Conservation (phyloP, 2,113 vertebrate species). For the Lamprologus speciosus region DNA sequence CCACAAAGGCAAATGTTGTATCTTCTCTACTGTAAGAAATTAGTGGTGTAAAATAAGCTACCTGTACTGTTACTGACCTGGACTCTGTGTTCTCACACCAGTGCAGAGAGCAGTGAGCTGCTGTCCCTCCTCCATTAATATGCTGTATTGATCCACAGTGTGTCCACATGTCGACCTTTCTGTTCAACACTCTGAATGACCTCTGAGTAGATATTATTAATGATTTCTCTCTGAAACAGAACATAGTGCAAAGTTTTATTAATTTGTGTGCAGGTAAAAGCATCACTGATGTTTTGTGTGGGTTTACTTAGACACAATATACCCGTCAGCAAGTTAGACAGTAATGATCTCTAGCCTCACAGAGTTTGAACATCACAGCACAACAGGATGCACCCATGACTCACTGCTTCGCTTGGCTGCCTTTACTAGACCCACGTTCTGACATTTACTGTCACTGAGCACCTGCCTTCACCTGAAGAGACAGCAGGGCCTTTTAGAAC, state of each 20-base stretch:
- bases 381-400: constrained; percentile 1
- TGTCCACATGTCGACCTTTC: not conserved
- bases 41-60: not conserved
- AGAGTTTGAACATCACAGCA: not conserved
- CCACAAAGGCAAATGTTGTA: not conserved
- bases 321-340: not conserved
- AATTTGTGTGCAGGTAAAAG: not conserved
- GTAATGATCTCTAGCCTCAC: not conserved
- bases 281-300: not conserved
- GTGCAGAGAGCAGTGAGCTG: not conserved
- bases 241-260: not conserved
- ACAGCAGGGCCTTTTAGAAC: not conserved
- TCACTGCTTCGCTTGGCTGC: constrained; percentile 8
- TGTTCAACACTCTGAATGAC: not conserved
- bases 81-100: not conserved
- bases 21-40: not conserved
- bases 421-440: not conserved
- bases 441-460: constrained; percentile 34
- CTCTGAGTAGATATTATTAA: not conserved
- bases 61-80: not conserved
- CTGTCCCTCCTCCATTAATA: not conserved
- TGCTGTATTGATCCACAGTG: constrained; percentile 2
- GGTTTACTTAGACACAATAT: not conserved
- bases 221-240: not conserved
- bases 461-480: constrained; percentile 22